These are phyloP conservation scores for Cryptoprocta ferox DNA, from an alignment of 2,797 vertebrate species.

Conservation along the genomic window DNA sequence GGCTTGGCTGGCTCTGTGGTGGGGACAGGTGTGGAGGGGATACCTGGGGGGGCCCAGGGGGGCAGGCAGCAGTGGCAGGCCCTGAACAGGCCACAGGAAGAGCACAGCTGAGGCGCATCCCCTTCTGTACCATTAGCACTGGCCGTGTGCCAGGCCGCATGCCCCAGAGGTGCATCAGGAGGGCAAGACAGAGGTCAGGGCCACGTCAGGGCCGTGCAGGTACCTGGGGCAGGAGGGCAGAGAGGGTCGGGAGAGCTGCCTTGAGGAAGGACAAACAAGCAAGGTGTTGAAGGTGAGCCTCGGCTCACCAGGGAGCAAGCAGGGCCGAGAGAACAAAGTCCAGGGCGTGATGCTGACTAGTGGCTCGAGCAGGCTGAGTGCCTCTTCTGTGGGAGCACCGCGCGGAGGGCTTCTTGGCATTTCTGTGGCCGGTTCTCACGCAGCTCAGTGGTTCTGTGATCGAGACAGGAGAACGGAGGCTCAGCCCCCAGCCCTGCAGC, in stretches of 20 bases:
- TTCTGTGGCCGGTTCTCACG: background rate
- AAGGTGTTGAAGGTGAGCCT: background rate
- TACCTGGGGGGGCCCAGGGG: background rate
- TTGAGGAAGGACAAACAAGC: background rate
- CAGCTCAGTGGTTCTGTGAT: fast-evolving
- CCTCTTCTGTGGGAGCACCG: fast-evolving
- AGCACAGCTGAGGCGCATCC: fast-evolving
- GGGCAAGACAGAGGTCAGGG: background rate
- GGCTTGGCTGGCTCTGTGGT: no score
- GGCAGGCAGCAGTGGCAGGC: background rate
- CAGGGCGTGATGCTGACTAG: fast-evolving
- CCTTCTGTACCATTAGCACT: no score
- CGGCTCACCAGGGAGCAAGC: background rate
- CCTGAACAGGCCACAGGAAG: background rate
- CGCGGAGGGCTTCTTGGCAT: fast-evolving
- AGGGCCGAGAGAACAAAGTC: background rate
- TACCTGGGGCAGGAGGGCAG: background rate
- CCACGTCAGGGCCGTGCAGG: background rate
- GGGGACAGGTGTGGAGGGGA: background rate
- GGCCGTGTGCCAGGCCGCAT: no score
- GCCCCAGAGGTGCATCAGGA: background rate
- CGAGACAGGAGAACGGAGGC: no score
- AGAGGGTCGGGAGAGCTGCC: background rate
- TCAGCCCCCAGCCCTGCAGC: background rate
- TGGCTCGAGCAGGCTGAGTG: fast-evolving